Evolutionary conservation across 2,113 vertebrate genomes (phyloP), one percentile per base, ranked within the genome.

Genomic region (Athene cunicularia): DNA sequence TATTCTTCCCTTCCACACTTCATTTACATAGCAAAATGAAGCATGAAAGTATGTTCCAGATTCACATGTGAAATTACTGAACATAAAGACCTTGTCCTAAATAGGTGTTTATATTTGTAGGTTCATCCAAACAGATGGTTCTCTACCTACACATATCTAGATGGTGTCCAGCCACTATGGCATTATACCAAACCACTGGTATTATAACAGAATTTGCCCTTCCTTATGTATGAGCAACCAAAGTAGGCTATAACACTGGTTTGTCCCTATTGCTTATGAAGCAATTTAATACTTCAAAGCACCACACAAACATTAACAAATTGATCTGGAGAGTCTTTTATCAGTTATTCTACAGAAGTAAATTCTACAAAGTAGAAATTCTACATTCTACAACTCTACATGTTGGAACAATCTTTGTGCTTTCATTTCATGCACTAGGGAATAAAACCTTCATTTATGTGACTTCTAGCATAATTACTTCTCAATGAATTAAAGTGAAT

Each of bases 401-500:
- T 2, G 23, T 76, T 80, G 24, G 72, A 90, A 93, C 75, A 70
- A 77, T 67, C 80, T 88, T 73, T 80, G 37, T 4, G 5, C 93
- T 95, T 96, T 91, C 60, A 91, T 63, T 93, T 87, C 56, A 81
- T 47, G 26, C 86, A 87, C 60, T 49, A 64, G 84, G 93, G 89
- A 96, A 87, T 63, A 89, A 88, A 95, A 91, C 81, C 83, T 81
- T 95, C 80, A 84, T 62, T 92, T 86, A 70, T 33, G 47, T 88
- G 73, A 74, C 82, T 95, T 93, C 73, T 71, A 96, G 91, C 66
- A 52, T 90, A 97, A 95, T 95, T 96, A 90, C 91, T 91, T 94
- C 86, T 92, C 75, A 94, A 96, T 94, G 72, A 96, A 91, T 94
- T 80, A 72, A 91, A 95, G 47, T 16, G 76, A 95, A 12, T 37